These are phyloP conservation scores for Homarus gammarus DNA, from an alignment of 2,888 invertebrate genomes.

Conservation along the genomic window DNA sequence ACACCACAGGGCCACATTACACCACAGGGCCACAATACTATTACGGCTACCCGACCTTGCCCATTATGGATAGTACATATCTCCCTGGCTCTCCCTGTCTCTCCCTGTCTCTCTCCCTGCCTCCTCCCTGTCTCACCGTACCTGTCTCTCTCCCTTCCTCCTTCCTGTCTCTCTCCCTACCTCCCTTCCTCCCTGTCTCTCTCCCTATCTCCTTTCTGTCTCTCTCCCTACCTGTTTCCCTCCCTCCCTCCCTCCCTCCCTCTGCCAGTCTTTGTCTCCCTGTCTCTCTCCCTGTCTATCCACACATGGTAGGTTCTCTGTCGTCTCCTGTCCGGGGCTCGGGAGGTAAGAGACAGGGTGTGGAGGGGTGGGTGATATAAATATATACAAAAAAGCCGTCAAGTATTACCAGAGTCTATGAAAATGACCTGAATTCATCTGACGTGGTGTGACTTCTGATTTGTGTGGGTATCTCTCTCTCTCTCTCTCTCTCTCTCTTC, in stretches of 20 bases:
- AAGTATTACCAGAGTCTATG: too few species aligned
- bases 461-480: not conserved
- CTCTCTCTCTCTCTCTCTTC: slow-evolving; percentile 35
- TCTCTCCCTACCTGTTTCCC: not conserved
- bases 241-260: not conserved
- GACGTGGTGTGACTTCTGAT: too few species aligned
- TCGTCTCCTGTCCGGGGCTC: not conserved
- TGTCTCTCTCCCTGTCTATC: not conserved
- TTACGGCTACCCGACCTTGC: too few species aligned
- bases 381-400: too few species aligned
- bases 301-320: not conserved
- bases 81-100: not conserved
- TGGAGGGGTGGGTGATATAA: too few species aligned
- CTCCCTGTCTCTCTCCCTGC: not conserved
- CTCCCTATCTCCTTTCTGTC: not conserved
- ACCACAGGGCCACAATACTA: too few species aligned
- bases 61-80: too few species aligned
- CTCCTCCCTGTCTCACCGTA: not conserved
- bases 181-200: not conserved
- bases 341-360: too few species aligned
- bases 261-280: too few species aligned
- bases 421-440: too few species aligned
- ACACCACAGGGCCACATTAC: too few species aligned
- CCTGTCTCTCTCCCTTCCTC: not conserved
- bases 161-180: not conserved